phyloP scores from a whole-genome alignment of 2,888 invertebrate genomes.

The Pterostichus madidus region DNA sequence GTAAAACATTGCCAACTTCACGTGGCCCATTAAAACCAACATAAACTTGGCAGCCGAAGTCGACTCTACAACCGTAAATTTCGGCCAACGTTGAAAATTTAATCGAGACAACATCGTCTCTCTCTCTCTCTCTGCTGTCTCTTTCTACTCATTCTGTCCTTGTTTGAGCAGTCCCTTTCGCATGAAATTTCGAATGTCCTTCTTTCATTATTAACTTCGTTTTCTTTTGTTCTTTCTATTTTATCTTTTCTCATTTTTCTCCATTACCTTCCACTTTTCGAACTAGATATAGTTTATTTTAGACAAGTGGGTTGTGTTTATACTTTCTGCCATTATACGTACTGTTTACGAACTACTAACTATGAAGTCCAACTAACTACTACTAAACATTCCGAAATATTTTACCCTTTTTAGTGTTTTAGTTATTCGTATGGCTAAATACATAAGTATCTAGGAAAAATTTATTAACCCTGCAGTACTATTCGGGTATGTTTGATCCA shows the following conservation, averaged over 20 bases:
- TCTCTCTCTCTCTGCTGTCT: not conserved
- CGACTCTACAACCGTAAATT: constrained; percentile 37
- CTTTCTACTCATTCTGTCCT: constrained; percentile 2
- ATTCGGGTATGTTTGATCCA: too few species aligned
- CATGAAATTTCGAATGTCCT: not conserved
- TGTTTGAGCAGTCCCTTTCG: not conserved
- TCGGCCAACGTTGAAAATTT: constrained; percentile 41
- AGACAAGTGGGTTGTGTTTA: too few species aligned
- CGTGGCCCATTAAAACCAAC: constrained; percentile 49
- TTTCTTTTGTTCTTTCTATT: constrained; percentile 4
- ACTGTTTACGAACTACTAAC: too few species aligned
- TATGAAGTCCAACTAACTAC: too few species aligned
- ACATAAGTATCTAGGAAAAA: too few species aligned
- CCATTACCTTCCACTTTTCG: not conserved
- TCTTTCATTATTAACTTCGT: not conserved
- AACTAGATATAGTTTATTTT: too few species aligned
- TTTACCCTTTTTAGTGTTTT: too few species aligned
- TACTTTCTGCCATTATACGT: too few species aligned
- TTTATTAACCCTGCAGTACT: too few species aligned
- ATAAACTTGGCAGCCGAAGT: constrained; percentile 51
- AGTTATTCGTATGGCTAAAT: too few species aligned
- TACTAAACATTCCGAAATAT: too few species aligned
- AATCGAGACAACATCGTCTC: constrained; percentile 33
- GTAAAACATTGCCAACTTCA: constrained; percentile 49
- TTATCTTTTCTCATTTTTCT: not conserved